Percentiles rank a stretch among this genome's conserved stretches.
Conservation (phyloP, 2,113 vertebrate species). For the Pogonocichla stellata region DNA sequence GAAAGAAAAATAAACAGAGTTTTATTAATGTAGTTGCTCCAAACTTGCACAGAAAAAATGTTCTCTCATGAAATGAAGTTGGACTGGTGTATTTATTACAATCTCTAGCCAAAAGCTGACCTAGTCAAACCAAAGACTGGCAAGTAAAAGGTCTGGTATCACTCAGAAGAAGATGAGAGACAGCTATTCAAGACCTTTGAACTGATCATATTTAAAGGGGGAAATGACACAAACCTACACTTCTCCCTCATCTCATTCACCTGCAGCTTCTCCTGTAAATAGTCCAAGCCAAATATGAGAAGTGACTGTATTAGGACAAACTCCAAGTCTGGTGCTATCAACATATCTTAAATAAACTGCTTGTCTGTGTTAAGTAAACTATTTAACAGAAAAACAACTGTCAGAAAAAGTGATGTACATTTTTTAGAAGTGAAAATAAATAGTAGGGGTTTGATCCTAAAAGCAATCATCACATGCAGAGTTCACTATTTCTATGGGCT, state of each 20-base stretch:
- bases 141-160: neutral
- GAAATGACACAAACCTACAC: neutral
- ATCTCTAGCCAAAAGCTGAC: neutral
- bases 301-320: neutral
- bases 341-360: slow-evolving; percentile 18
- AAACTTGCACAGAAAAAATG: neutral
- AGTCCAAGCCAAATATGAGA: slow-evolving; percentile 18
- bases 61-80: neutral
- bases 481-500: neutral
- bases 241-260: neutral
- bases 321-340: neutral
- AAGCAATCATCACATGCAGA: neutral
- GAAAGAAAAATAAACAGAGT: neutral
- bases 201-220: neutral
- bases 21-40: neutral
- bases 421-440: slow-evolving; percentile 24
- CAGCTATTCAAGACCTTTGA: neutral
- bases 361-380: neutral
- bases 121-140: neutral
- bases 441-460: neutral
- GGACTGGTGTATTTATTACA: neutral
- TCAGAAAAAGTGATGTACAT: neutral
- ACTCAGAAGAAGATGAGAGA: neutral
- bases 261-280: neutral
- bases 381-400: neutral